These are phyloP conservation scores for Capreolus pygargus DNA, from an alignment of 2,113 vertebrate genomes.

Conservation along the genomic window DNA sequence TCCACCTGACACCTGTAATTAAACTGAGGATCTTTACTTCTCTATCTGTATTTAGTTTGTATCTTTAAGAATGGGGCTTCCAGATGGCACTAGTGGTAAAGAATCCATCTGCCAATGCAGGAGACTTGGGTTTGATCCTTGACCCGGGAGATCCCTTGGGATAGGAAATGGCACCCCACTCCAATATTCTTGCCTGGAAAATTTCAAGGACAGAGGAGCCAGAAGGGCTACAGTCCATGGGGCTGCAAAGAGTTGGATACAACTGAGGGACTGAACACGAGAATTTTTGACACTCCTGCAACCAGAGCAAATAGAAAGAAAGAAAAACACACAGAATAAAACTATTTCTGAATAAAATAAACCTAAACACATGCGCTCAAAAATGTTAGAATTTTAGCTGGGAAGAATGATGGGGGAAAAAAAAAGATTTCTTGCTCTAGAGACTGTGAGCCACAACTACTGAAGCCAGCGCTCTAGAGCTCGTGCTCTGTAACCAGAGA, in stretches of 20 bases:
- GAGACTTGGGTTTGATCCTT: not conserved
- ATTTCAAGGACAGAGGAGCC: not conserved
- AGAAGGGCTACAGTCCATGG: not conserved
- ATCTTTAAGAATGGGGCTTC: not conserved
- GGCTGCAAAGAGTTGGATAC: not conserved
- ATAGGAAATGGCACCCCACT: not conserved
- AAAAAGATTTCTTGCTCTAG: not conserved
- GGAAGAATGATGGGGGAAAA: not conserved
- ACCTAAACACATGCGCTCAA: not conserved
- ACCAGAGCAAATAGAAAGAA: not conserved
- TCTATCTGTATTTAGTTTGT: not conserved
- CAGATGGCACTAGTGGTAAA: not conserved
- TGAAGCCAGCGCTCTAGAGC: not conserved
- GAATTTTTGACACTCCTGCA: not conserved
- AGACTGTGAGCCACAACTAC: not conserved
- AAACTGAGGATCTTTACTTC: not conserved
- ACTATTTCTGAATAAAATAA: not conserved
- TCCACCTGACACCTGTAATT: not conserved
- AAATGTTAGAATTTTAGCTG: not conserved
- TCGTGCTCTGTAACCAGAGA: accelerated
- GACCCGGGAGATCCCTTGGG: not conserved
- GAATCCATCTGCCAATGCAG: not conserved
- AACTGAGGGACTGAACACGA: not conserved
- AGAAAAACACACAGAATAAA: not conserved
- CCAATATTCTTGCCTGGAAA: not conserved